These are phyloP conservation scores for Anthoscopus minutus DNA, from an alignment of 2,113 vertebrate genomes.

Conservation along the genomic window DNA sequence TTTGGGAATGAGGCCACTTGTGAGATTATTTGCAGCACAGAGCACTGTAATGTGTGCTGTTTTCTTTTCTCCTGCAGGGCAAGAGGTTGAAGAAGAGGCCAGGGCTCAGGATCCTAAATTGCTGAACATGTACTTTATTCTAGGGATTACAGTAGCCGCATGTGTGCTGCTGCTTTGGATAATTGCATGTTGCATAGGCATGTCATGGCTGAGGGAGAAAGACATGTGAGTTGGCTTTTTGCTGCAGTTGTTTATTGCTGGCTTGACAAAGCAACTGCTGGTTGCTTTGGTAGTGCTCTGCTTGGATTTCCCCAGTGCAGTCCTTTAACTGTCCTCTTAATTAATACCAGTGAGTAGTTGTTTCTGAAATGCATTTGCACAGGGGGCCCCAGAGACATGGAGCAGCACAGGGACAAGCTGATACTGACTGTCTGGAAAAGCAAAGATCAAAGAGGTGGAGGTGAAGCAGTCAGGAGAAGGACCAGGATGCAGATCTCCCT, in stretches of 20 bases:
- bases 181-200: not conserved
- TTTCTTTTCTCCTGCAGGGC: not conserved
- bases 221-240: not conserved
- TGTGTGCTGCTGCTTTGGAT: not conserved
- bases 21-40: not conserved
- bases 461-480: not conserved
- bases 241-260: not conserved
- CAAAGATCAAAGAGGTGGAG: not conserved
- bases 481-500: not conserved
- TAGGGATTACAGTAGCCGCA: not conserved
- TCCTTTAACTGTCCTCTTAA: not conserved
- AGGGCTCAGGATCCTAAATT: fast-evolving
- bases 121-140: not conserved
- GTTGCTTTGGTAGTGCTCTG: not conserved
- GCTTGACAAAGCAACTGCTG: not conserved
- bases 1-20: not conserved
- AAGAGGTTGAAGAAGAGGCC: not conserved
- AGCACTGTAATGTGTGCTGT: not conserved
- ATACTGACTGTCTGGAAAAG: not conserved
- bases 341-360: not conserved
- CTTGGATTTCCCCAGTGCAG: not conserved
- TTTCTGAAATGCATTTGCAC: not conserved
- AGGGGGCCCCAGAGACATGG: not conserved
- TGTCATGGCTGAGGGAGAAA: not conserved
- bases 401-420: not conserved